These are phyloP conservation scores for Lasioglossum morio DNA, from an alignment of 2,888 invertebrate genomes.

Conservation along the genomic window DNA sequence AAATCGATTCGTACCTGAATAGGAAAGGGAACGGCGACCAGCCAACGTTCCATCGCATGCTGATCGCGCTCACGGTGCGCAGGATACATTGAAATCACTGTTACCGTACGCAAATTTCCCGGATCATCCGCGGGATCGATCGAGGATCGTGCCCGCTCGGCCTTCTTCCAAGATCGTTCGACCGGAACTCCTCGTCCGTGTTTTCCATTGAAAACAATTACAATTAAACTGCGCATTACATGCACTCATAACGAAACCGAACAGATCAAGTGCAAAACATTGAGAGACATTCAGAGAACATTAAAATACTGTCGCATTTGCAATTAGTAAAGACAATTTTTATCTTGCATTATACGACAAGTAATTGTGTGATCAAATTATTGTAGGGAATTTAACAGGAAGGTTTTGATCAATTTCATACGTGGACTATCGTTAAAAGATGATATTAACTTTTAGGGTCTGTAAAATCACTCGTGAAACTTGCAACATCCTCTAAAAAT, in stretches of 20 bases:
- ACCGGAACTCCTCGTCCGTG: not conserved
- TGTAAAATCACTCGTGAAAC: not conserved
- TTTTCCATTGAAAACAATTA: too few relatives aligned
- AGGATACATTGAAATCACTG: slow-evolving; percentile 39
- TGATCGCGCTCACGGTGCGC: slow-evolving; percentile 39
- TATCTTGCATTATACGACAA: not conserved
- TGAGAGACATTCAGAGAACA: too few relatives aligned
- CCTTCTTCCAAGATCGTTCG: not conserved
- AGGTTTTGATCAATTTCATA: too few relatives aligned
- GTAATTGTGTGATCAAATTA: too few relatives aligned
- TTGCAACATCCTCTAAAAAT: not conserved
- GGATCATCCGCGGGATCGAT: not conserved
- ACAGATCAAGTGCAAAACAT: too few relatives aligned
- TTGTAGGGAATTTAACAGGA: not conserved
- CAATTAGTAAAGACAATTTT: too few relatives aligned
- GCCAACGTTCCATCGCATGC: slow-evolving; percentile 30
- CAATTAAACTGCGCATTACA: too few relatives aligned
- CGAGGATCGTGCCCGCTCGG: not conserved
- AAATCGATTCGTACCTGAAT: slow-evolving; percentile 46
- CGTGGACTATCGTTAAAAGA: not conserved
- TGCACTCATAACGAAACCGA: too few relatives aligned
- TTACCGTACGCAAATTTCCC: slow-evolving; percentile 45
- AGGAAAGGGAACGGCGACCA: not conserved
- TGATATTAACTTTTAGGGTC: not conserved
- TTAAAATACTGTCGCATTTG: too few relatives aligned